Percentiles rank a stretch among this genome's conserved stretches.
phyloP scores from a whole-genome alignment of 2,113 vertebrate species.

The Microtus richardsoni region DNA sequence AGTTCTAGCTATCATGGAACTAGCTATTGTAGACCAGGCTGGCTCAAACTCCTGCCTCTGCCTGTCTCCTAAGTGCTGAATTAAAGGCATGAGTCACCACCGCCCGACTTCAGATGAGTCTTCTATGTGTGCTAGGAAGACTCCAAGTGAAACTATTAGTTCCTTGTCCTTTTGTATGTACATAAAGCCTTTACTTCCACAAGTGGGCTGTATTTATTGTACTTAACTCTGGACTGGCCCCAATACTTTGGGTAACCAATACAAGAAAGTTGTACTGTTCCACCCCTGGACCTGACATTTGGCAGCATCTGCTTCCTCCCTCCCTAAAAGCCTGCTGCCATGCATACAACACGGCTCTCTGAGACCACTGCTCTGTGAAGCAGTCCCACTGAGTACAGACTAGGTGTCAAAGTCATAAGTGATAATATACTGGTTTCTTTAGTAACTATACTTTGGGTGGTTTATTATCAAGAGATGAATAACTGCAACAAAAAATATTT shows the following conservation, averaged over 20 bases:
- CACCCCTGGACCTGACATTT: neutral
- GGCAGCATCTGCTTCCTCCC: neutral
- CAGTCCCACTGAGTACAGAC: neutral
- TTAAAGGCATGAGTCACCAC: too few species aligned
- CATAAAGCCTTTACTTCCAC: neutral
- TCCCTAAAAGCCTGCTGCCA: neutral
- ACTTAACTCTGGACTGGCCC: neutral
- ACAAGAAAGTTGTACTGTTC: neutral
- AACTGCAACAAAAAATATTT: neutral
- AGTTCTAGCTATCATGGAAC: too few species aligned
- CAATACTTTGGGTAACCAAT: neutral
- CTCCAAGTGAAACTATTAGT: neutral
- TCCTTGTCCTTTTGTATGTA: neutral
- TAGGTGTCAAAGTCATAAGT: neutral
- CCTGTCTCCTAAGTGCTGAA: too few species aligned
- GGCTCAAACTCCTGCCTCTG: too few species aligned
- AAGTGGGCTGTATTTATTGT: neutral
- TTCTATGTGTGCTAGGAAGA: neutral
- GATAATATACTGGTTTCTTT: neutral
- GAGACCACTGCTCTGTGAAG: neutral
- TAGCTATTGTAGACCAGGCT: too few species aligned
- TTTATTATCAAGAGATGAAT: neutral
- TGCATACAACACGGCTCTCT: neutral
- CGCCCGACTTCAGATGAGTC: neutral
- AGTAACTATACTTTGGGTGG: neutral